A percentile compares a stretch with the other conserved stretches of the same genome.
Conservation (phyloP, 1,140 invertebrate genomes). For the Parasteatoda tepidariorum region DNA sequence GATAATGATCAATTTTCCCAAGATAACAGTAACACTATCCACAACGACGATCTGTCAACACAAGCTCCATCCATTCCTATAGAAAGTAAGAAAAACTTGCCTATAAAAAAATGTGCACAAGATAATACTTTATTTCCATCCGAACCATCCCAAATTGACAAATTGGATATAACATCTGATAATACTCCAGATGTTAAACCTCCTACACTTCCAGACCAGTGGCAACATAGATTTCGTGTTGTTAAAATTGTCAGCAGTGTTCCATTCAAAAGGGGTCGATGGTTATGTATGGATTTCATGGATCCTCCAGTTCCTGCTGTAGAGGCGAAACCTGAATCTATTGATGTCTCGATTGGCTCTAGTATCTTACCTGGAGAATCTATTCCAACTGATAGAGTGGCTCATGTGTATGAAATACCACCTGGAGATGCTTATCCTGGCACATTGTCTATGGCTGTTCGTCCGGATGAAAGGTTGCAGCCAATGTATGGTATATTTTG, state of each 20-base stretch:
- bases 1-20: slow-evolving; percentile 63
- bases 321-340: slow-evolving; percentile 45
- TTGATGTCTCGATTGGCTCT: slow-evolving; percentile 24
- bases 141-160: slow-evolving; percentile 37
- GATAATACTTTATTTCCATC: slow-evolving; percentile 43
- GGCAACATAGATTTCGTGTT: slow-evolving; percentile 83
- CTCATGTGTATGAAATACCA: slow-evolving; percentile 62
- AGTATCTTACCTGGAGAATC: slow-evolving; percentile 11
- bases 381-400: slow-evolving; percentile 45
- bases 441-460: slow-evolving; percentile 46
- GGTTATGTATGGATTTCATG: slow-evolving; percentile 95
- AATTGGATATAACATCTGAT: slow-evolving; percentile 18
- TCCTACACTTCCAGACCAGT: slow-evolving; percentile 61
- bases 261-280: slow-evolving; percentile 91
- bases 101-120: slow-evolving; percentile 25
- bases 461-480: slow-evolving; percentile 35
- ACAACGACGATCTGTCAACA: slow-evolving; percentile 34
- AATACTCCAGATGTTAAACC: slow-evolving; percentile 20
- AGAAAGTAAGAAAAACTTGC: slow-evolving; percentile 21
- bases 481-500: slow-evolving; percentile 61
- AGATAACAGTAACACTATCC: slow-evolving; percentile 49
- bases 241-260: slow-evolving; percentile 96
- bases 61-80: slow-evolving; percentile 49
- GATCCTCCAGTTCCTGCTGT: slow-evolving; percentile 75
- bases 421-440: slow-evolving; percentile 40